Evolutionary conservation across 2,888 invertebrate genomes (phyloP).

Genomic region (Tipula vernalis): DNA sequence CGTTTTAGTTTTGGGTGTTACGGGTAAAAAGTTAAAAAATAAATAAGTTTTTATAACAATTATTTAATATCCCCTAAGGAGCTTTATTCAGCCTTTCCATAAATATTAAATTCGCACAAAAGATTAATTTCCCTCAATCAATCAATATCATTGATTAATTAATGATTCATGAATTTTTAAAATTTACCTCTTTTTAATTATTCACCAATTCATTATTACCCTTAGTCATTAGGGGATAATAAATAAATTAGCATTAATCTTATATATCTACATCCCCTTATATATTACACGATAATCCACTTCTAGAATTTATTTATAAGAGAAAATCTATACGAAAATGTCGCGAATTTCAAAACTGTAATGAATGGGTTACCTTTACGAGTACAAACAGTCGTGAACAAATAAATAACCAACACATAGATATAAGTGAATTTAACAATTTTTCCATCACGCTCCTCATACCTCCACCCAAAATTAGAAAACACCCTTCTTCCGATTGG

Average conservation of each 20-base stretch:
- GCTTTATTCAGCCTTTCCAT: background rate
- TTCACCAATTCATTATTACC: too few relatives aligned
- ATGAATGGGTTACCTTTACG: too few relatives aligned
- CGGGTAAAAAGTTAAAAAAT: too few relatives aligned
- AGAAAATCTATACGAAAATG: too few relatives aligned
- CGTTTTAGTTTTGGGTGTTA: too few relatives aligned
- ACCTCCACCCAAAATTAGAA: background rate
- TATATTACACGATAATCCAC: background rate
- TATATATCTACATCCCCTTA: background rate
- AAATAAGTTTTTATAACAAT: background rate
- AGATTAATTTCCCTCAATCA: background rate
- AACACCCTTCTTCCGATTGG: background rate
- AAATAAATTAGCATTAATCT: background rate
- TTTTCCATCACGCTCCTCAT: too few relatives aligned
- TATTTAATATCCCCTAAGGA: background rate
- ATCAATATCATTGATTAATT: background rate
- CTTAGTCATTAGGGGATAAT: background rate
- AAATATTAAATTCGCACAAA: background rate
- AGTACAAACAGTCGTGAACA: background rate
- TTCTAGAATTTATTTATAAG: background rate
- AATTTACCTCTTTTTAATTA: background rate
- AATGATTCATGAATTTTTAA: background rate
- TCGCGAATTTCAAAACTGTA: too few relatives aligned
- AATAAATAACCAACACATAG: too few relatives aligned
- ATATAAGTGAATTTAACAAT: background rate